These are phyloP conservation scores for Spermophilus dauricus DNA, from an alignment of 2,113 vertebrate genomes.

Conservation along the genomic window DNA sequence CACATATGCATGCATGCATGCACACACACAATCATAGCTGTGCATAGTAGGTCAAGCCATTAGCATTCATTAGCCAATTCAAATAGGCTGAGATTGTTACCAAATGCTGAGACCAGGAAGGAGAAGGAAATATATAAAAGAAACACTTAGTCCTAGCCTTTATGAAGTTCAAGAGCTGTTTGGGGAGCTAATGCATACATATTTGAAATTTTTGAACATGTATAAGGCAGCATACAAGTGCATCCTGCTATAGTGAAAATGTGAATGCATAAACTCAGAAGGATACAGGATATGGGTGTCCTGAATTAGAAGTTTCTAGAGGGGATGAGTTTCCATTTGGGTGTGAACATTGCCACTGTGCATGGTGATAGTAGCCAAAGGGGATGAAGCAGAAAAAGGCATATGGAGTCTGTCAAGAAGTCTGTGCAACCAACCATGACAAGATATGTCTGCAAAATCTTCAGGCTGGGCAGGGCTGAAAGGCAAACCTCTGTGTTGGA, in stretches of 20 bases:
- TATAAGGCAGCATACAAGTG: not conserved
- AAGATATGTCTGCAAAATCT: not conserved
- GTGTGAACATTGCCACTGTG: not conserved
- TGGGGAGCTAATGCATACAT: not conserved
- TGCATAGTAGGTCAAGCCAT: not conserved
- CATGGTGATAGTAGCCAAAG: not conserved
- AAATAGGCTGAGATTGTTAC: not conserved
- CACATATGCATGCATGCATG: not conserved
- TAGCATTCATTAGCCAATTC: not conserved
- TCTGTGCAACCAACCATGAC: not conserved
- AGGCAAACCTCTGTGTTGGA: not conserved
- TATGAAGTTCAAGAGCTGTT: conserved; percentile 6
- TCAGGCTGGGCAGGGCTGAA: not conserved
- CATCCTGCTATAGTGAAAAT: not conserved
- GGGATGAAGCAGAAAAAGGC: not conserved
- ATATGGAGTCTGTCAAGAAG: not conserved
- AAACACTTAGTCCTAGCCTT: not conserved
- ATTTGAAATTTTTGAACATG: not conserved
- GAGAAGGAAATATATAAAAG: not conserved
- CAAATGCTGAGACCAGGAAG: conserved; percentile 13
- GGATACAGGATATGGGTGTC: not conserved
- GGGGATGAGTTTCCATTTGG: not conserved
- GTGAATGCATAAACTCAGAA: not conserved
- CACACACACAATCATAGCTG: not conserved
- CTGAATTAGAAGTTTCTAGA: not conserved